Conservation (phyloP, 53 echinoderm and acorn worm genomes). For the Actinopyga echinites region DNA sequence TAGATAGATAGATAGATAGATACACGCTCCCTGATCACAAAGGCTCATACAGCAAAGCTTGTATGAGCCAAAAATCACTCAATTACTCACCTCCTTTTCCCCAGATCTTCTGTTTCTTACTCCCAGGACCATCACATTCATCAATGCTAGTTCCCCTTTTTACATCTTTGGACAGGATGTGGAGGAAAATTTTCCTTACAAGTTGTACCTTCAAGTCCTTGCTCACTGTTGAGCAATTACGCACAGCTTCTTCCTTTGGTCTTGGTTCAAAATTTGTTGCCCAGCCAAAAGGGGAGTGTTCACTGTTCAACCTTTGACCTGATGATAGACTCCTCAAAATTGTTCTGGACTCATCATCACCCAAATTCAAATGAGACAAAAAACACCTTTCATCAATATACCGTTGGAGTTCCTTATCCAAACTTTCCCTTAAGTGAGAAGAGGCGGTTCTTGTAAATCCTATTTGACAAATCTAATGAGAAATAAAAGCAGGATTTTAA, state of each 20-base stretch:
- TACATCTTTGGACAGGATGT: constrained; percentile 45
- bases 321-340: background rate
- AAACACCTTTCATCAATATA: constrained; percentile 28
- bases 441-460: constrained; percentile 46
- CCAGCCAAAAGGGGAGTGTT: constrained; percentile 25
- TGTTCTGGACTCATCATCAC: too few species aligned
- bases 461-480: constrained; percentile 71
- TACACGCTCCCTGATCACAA: too few species aligned
- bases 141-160: background rate
- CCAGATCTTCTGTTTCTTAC: constrained; percentile 54
- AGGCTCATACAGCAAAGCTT: too few species aligned
- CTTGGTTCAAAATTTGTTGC: constrained; percentile 76
- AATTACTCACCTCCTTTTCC: constrained; percentile 79
- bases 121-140: background rate
- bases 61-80: too few species aligned
- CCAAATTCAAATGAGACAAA: too few species aligned
- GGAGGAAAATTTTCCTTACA: constrained; percentile 51
- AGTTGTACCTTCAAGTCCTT: constrained; percentile 64
- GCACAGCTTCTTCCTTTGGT: constrained; percentile 65
- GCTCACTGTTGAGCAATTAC: constrained; percentile 76
- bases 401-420: constrained; percentile 26
- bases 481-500: background rate
- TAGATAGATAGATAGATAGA: too few species aligned
- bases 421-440: background rate
- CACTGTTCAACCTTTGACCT: background rate